Evolutionary conservation across 1,140 invertebrate species (phyloP), one percentile per base, ranked within the genome.

Genomic region (Hestina assimilis): DNA sequence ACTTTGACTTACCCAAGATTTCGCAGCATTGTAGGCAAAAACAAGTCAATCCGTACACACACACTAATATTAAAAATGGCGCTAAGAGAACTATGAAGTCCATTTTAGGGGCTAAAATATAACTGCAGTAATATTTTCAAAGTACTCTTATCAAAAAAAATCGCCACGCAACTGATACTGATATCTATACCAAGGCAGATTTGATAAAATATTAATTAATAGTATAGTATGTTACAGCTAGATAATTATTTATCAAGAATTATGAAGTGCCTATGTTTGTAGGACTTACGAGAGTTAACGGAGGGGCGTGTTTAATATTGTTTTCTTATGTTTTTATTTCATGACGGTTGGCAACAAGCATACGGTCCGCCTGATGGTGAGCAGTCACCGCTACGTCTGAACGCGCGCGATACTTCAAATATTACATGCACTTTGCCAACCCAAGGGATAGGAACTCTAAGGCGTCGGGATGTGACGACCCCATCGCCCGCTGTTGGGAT

Each of bases 1-100:
- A 2, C 4, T 0, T 28, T n/a, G 7, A 79, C 79, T 79, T 21
- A 82, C 79, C 65, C 5, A 69, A 71, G 4, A 74, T 19, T 20
- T 76, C 70, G 45, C 66, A 80, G 55, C 71, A 79, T 40, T 75
- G 67, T 17, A 83, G 41, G 45, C 71, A 78, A 4, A 72, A 15
- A 33, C 80, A 81, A 0, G 75, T 72, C 4, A 74, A 14, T 3
- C 58, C 51, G 38, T 83, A 83, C 1, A 79, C 29, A 1, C 59
- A 40, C 5, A 78, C 54, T 9, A 84, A 21, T 26, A 77, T 48
- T 0, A 82, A 38, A 48, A 84, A 75, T 0, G 81, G 81, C 5
- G 77, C 43, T 4, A 84, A 68, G 1, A 80, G 35, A 41, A 72
- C 43, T 4, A 75, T 41, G 29, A 59, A 69, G 29, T 84, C 75